Percentiles rank a stretch among this genome's conserved stretches.
phyloP scores from a whole-genome alignment of 2,113 vertebrate species.

The Sinocyclocheilus rhinocerous region DNA sequence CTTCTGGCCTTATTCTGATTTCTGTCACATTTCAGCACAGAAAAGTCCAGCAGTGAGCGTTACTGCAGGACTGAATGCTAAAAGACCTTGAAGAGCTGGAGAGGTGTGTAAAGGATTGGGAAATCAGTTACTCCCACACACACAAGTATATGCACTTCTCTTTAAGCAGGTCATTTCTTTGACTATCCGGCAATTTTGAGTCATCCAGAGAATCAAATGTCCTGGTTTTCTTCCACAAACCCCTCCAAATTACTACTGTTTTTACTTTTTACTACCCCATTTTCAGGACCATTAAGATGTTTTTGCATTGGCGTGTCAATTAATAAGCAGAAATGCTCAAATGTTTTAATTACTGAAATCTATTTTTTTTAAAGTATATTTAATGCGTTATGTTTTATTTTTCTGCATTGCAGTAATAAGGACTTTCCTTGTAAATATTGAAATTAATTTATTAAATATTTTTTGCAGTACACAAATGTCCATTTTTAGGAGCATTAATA shows the following conservation, averaged over 20 bases:
- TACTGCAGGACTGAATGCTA: not conserved
- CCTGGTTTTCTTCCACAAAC: not conserved
- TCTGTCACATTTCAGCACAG: not conserved
- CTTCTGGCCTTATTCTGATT: not conserved
- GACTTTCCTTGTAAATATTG: too few species aligned
- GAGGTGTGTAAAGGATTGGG: conserved; percentile 12
- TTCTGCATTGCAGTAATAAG: too few species aligned
- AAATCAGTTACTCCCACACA: not conserved
- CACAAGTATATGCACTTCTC: conserved; percentile 10
- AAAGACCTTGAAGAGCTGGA: not conserved
- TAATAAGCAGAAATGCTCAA: too few species aligned
- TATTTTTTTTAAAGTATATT: too few species aligned
- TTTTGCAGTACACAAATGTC: too few species aligned
- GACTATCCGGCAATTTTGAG: not conserved
- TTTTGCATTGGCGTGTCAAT: not conserved
- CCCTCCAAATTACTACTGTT: not conserved
- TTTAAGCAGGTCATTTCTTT: not conserved
- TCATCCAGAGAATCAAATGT: not conserved
- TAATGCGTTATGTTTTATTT: too few species aligned
- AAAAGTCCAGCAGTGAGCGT: not conserved
- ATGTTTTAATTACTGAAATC: too few species aligned
- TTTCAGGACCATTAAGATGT: not conserved
- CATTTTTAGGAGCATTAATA: too few species aligned
- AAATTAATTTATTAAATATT: too few species aligned
- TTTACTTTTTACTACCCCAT: not conserved